These are phyloP conservation scores for Daubentonia madagascariensis DNA, from an alignment of 2,113 vertebrate genomes.

Conservation along the genomic window DNA sequence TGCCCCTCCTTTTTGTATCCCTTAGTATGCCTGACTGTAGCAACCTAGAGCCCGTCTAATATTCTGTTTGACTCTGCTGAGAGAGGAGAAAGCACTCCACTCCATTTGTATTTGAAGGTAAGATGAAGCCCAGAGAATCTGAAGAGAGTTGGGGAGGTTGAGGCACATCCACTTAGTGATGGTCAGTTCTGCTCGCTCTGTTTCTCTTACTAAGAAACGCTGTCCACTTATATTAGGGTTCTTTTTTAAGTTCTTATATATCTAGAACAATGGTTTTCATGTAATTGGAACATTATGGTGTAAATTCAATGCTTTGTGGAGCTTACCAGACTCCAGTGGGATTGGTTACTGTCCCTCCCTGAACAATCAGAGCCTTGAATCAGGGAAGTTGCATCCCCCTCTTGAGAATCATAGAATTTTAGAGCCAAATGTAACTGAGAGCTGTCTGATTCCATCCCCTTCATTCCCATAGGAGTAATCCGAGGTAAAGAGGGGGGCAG, in stretches of 20 bases:
- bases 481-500: neutral
- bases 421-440: neutral
- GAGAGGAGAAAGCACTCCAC: neutral
- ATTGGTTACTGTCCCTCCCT: neutral
- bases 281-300: neutral
- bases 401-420: neutral
- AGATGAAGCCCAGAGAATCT: neutral
- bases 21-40: fast-evolving
- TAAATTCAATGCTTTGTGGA: neutral
- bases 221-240: neutral
- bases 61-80: neutral
- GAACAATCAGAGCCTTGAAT: neutral
- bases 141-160: neutral
- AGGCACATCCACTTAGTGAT: no score
- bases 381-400: neutral
- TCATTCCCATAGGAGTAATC: neutral
- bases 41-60: neutral
- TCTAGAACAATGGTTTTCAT: neutral
- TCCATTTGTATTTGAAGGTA: neutral
- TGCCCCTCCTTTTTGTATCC: neutral
- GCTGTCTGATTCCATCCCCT: neutral
- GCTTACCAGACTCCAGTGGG: neutral
- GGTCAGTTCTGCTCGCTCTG: neutral
- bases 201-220: neutral
- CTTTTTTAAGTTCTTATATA: neutral